Percentiles rank a stretch among this genome's conserved stretches.
Conservation (phyloP, 1,140 invertebrate genomes). For the Drosophila jambulina region DNA sequence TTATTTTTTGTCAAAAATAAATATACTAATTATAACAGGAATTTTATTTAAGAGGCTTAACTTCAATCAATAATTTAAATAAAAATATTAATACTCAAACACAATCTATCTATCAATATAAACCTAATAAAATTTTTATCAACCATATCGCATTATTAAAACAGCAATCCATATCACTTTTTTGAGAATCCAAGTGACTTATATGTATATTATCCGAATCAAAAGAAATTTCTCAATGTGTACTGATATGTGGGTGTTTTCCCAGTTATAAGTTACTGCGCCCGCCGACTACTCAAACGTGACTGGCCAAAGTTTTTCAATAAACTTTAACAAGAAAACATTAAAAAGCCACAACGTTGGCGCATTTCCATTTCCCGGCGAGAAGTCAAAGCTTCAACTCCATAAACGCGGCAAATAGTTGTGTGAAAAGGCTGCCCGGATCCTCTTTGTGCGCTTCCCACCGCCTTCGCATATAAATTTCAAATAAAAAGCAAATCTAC, state of each 20-base stretch:
- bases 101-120: neutral
- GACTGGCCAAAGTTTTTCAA: slow-evolving; percentile 83
- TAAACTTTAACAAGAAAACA: slow-evolving; percentile 84
- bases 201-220: neutral
- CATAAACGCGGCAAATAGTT: slow-evolving; percentile 79
- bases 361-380: slow-evolving; percentile 71
- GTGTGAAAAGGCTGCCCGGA: slow-evolving; percentile 61
- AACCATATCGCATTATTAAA: neutral
- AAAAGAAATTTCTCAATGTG: neutral
- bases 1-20: too few relatives aligned
- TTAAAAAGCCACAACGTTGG: slow-evolving; percentile 80
- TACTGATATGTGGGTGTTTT: slow-evolving; percentile 30
- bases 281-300: slow-evolving; percentile 82
- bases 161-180: neutral
- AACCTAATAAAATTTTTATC: neutral
- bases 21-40: too few relatives aligned
- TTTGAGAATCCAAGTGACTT: too few relatives aligned
- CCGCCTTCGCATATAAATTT: slow-evolving; percentile 72
- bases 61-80: too few relatives aligned
- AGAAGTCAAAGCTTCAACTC: slow-evolving; percentile 78
- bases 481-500: slow-evolving; percentile 82
- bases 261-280: slow-evolving; percentile 63
- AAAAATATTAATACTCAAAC: neutral
- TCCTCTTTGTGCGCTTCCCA: slow-evolving; percentile 62
- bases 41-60: too few relatives aligned